These are phyloP conservation scores for Heteromurus nitidus DNA, from an alignment of 2,888 invertebrate genomes.

Conservation along the genomic window DNA sequence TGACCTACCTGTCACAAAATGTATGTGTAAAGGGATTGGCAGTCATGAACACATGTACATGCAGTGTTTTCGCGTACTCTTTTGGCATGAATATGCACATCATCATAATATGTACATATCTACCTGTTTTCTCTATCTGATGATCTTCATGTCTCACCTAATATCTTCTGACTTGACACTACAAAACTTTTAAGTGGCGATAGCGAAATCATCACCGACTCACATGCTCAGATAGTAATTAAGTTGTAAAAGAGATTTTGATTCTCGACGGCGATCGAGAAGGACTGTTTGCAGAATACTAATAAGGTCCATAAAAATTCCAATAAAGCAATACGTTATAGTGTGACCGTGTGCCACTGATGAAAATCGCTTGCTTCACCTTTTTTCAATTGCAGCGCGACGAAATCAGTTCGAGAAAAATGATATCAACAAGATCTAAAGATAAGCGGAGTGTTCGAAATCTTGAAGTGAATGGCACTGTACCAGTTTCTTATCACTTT, in stretches of 20 bases:
- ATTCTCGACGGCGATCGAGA: constrained; percentile 25
- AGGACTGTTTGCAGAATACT: background rate
- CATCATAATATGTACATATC: background rate
- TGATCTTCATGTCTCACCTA: constrained; percentile 34
- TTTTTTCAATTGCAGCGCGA: background rate
- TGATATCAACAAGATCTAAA: too few species aligned
- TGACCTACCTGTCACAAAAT: constrained; percentile 52
- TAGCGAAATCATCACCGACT: constrained; percentile 3
- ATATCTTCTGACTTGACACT: constrained; percentile 8
- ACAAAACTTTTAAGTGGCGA: background rate
- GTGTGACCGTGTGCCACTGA: constrained; percentile 5
- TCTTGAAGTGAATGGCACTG: too few species aligned
- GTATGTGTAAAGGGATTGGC: background rate
- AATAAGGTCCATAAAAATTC: too few species aligned
- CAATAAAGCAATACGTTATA: too few species aligned
- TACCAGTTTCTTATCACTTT: too few species aligned
- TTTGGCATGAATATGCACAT: background rate
- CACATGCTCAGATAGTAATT: constrained; percentile 40
- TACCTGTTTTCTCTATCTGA: too few species aligned
- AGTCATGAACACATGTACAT: too few species aligned
- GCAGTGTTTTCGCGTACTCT: background rate
- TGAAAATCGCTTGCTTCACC: too few species aligned
- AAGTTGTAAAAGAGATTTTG: constrained; percentile 56
- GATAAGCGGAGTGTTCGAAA: too few species aligned
- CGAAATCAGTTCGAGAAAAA: too few species aligned